Conservation (phyloP, 2,113 vertebrate species). For the Bathybates hornii region DNA sequence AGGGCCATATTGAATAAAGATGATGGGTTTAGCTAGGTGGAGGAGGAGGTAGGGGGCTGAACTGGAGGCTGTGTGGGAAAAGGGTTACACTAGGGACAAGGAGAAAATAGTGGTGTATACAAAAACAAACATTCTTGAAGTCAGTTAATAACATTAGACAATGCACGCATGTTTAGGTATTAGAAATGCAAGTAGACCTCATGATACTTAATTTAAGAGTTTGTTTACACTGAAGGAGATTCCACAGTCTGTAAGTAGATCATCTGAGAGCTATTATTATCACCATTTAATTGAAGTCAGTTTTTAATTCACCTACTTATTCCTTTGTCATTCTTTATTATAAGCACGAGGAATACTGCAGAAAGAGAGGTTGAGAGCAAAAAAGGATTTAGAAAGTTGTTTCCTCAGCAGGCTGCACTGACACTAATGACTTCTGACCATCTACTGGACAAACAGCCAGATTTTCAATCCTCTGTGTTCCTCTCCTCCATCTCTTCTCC, state of each 20-base stretch:
- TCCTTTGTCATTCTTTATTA: neutral
- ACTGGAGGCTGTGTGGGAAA: conserved; percentile 42
- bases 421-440: conserved; percentile 58
- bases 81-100: conserved; percentile 41
- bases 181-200: conserved; percentile 5
- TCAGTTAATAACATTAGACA: conserved; percentile 10
- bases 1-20: conserved; percentile 67
- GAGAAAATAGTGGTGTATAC: conserved; percentile 23
- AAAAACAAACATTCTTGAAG: conserved; percentile 26
- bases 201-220: neutral
- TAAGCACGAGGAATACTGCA: neutral
- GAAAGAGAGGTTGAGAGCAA: neutral
- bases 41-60: neutral
- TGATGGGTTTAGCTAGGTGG: conserved; percentile 58
- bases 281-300: neutral
- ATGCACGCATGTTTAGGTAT: neutral
- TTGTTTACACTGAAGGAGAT: neutral
- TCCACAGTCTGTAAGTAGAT: neutral
- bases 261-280: neutral
- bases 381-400: neutral
- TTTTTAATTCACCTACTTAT: neutral
- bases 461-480: conserved; percentile 38
- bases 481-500: conserved; percentile 3
- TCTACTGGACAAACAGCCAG: conserved; percentile 44
- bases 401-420: neutral